A percentile compares a stretch with the other conserved stretches of the same genome.
Conservation (phyloP, 1,140 invertebrate species). For the Eumeta japonica region DNA sequence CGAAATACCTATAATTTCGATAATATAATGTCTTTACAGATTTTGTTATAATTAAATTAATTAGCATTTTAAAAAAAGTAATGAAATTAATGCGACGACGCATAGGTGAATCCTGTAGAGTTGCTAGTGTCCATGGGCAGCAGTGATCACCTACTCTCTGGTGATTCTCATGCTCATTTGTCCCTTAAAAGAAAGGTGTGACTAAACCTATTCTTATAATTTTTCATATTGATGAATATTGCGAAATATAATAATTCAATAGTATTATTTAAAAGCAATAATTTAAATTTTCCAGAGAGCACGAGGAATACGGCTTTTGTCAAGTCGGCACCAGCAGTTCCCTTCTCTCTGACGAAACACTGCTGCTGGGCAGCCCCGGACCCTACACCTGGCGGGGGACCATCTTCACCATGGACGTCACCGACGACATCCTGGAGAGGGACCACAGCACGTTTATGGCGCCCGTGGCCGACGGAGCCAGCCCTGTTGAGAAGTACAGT, state of each 20-base stretch:
- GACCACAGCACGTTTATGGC: slow-evolving; percentile 79
- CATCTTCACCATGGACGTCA: slow-evolving; percentile 75
- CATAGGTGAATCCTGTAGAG: too few species aligned
- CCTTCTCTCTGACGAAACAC: slow-evolving; percentile 75
- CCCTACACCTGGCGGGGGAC: slow-evolving; percentile 87
- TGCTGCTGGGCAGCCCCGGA: slow-evolving; percentile 83
- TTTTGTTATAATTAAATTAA: slow-evolving; percentile 8
- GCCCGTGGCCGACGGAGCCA: slow-evolving; percentile 64
- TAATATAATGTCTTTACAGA: slow-evolving; percentile 10
- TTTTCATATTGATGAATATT: too few species aligned
- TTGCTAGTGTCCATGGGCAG: too few species aligned
- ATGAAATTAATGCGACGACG: too few species aligned
- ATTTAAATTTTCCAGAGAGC: slow-evolving; percentile 70
- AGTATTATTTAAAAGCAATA: too few species aligned
- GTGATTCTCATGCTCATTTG: too few species aligned
- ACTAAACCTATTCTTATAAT: too few species aligned
- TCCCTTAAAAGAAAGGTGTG: too few species aligned
- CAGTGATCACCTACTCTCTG: too few species aligned
- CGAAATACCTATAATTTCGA: too few species aligned
- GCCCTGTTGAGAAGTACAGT: slow-evolving; percentile 85
- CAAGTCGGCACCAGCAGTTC: slow-evolving; percentile 88
- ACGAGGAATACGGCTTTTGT: slow-evolving; percentile 88
- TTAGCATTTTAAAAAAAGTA: slow-evolving; percentile 4
- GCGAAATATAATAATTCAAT: too few species aligned
- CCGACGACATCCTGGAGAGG: slow-evolving; percentile 70